phyloP scores from a whole-genome alignment of 2,113 vertebrate species.

The Callorhinus ursinus region DNA sequence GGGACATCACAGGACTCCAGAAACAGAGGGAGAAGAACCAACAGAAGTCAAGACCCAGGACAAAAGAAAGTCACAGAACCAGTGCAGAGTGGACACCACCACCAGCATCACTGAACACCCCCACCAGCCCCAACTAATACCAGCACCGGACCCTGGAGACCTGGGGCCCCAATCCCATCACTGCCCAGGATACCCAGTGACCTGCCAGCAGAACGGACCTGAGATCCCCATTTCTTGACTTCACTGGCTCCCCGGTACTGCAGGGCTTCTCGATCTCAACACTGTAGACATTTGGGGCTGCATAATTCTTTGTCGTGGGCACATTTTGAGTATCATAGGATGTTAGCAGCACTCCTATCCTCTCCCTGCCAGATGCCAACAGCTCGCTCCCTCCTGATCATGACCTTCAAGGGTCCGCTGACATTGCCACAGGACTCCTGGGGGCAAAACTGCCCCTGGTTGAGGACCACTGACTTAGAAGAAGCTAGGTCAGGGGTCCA shows the following conservation, averaged over 20 bases:
- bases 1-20: neutral
- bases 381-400: rapidly evolving
- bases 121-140: neutral
- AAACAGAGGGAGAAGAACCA: neutral
- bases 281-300: too few species aligned
- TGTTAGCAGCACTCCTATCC: too few species aligned
- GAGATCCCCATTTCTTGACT: neutral
- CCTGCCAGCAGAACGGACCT: neutral
- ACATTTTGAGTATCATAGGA: rapidly evolving
- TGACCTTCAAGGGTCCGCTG: neutral
- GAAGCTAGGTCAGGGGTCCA: neutral
- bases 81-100: neutral
- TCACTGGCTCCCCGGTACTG: rapidly evolving
- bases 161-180: neutral
- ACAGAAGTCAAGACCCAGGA: neutral
- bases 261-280: rapidly evolving
- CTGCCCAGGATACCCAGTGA: neutral
- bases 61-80: neutral
- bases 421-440: neutral
- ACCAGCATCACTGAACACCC: neutral
- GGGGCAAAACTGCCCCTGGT: neutral
- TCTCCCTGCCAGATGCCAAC: neutral
- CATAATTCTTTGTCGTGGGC: too few species aligned
- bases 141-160: neutral
- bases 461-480: neutral